Evolutionary conservation across 2,888 invertebrate species (phyloP), one percentile per base, ranked within the genome.

Genomic region (Phortica okadai): DNA sequence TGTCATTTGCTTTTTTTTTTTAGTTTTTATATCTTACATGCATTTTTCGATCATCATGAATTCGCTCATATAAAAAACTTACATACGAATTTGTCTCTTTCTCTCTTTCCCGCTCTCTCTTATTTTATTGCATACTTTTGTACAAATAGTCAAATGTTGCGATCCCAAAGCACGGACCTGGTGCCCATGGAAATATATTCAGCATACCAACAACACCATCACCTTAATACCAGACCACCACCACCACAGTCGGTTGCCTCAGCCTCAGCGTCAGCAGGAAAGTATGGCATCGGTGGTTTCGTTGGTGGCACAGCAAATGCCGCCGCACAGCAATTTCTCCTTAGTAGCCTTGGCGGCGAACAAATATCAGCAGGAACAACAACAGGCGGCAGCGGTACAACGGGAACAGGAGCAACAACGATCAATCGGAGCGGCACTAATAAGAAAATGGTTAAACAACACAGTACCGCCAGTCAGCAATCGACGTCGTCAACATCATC

Each of bases 81-180:
- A 73, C 73, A 58, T 42, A 73, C n/a, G 59, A 59, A 73, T 73
- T 73, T 73, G 45, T 58, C 73, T 58, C 21, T 62, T 59, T 73
- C 14, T 56, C 33, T 41, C 33, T 72, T 56, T 56, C 56, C n/a
- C 11, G 25, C 33, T 72, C 44, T 45, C 25, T 50, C 25, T 72
- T 41, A 44, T 70, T n/a, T 54, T 50, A n/a, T 76, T 73, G 25
- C 33, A 64, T 69, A 6, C 14, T 54, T 72, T 21, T 56, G 33
- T n/a, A 76, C 56, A 56, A 33, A 77, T 80, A 89, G 89, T 78
- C 86, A 88, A 77, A 84, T 90, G 81, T 82, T 89, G 82, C 86
- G 89, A 88, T 90, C 89, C 78, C 89, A 89, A 86, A 90, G 89
- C 81, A 86, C 89, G 79, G 89, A 90, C 82, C 77, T 88, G 82